Evolutionary conservation across 53 echinoderm and acorn worm species (phyloP), one percentile per base, ranked within the genome.

Genomic region (Mesocentrotus franciscanus): DNA sequence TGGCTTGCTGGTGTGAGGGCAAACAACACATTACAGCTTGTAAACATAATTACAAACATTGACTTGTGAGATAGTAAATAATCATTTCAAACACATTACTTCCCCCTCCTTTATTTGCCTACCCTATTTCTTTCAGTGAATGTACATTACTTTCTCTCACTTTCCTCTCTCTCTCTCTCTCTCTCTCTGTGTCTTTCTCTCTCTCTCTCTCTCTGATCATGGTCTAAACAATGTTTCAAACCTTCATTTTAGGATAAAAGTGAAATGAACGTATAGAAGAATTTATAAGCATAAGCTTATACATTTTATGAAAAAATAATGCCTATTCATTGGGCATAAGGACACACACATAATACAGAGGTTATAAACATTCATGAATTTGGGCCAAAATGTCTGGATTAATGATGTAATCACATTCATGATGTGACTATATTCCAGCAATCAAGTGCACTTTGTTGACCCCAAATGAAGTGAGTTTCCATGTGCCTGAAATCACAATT

Each of bases 361-460:
- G n/a, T n/a, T n/a, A 9, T 9, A 74, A 29, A 74, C 29, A 74
- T 74, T 74, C 74, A 74, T 74, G 74, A 74, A n/a, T n/a, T 29
- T 74, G 8, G 74, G 8, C 29, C 10, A 74, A n/a, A 10, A 10
- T 74, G 10, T 8, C 16, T 74, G 0, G 14, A 5, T 72, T 1
- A 72, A 26, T 24, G 1, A 10, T 74, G 74, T 29, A 74, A 24
- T 74, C n/a, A 2, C 62, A 62, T 85, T 18, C 26, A 87, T 7
- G 15, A 13, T 26, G 3, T 57, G 13, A 87, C 8, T 87, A 26
- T 87, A 26, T 10, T 56, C 87, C 57, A 87, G n/a, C 57, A 26
- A 57, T 9, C n/a, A 57, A 55, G 17, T 87, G 87, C 87, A 87
- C 87, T 87, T 87, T 87, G 11, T 26, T 87, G 58, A 87, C 87